Conservation (phyloP, 2,888 invertebrate genomes). For the Melieria crassipennis region DNA sequence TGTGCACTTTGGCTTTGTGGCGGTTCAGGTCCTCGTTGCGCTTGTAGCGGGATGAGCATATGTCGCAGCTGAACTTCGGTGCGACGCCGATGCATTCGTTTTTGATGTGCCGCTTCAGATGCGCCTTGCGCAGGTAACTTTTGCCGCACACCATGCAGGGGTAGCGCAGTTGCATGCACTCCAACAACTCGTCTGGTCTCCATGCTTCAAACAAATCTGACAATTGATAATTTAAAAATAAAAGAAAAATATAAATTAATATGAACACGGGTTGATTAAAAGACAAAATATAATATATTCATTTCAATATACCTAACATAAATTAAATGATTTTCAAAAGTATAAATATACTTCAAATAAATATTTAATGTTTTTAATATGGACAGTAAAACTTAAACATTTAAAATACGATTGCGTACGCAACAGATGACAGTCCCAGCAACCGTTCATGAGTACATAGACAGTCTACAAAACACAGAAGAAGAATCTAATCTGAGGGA, state of each 20-base stretch:
- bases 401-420: too few species aligned
- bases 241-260: background rate
- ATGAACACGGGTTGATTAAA: too few species aligned
- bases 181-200: slow-evolving; percentile 2
- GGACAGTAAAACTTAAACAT: too few species aligned
- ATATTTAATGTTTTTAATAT: too few species aligned
- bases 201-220: background rate
- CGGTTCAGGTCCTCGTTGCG: slow-evolving; percentile 54
- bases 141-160: slow-evolving; percentile 54
- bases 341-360: too few species aligned
- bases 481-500: too few species aligned
- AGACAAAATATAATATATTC: too few species aligned
- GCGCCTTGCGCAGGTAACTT: slow-evolving; percentile 55
- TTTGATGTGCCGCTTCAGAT: slow-evolving; percentile 53
- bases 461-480: too few species aligned
- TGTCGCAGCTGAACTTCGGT: slow-evolving; percentile 52
- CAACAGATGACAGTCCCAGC: too few species aligned
- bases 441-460: too few species aligned
- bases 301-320: too few species aligned
- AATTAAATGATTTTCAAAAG: too few species aligned
- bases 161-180: slow-evolving; percentile 47
- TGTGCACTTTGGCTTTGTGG: slow-evolving; percentile 51
- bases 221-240: background rate
- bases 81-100: slow-evolving; percentile 55
- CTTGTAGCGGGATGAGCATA: slow-evolving; percentile 52